Conservation (phyloP, 2,797 vertebrate genomes). For the Lagodon rhomboides region DNA sequence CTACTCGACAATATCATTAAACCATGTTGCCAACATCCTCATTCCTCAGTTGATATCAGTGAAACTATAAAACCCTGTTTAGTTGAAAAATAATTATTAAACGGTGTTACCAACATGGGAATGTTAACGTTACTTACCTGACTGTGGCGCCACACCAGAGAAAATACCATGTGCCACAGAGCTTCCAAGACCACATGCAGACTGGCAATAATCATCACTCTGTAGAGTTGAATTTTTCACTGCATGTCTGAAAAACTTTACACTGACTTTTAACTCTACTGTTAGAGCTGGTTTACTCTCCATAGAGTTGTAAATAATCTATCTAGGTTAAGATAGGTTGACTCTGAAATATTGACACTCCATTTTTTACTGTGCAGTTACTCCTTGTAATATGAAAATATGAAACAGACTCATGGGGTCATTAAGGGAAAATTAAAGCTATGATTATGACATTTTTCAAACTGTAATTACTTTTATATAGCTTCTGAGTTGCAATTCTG, state of each 20-base stretch:
- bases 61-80: background rate
- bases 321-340: slow-evolving; percentile 30
- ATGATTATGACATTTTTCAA: background rate
- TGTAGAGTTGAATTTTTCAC: background rate
- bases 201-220: background rate
- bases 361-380: slow-evolving; percentile 31
- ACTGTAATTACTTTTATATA: background rate
- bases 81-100: too few species aligned
- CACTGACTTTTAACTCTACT: slow-evolving; percentile 30
- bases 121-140: background rate
- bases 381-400: background rate
- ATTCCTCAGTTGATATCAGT: background rate
- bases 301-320: slow-evolving; percentile 32
- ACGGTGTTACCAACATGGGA: too few species aligned
- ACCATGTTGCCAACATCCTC: too few species aligned
- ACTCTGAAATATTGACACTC: slow-evolving; percentile 44
- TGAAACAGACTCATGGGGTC: background rate
- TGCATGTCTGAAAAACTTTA: slow-evolving; percentile 6
- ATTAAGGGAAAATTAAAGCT: background rate
- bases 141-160: background rate
- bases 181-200: too few species aligned
- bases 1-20: background rate
- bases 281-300: slow-evolving; percentile 21
- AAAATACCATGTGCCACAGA: background rate
- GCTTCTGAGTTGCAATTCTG: background rate